Conservation (phyloP, 2,113 vertebrate genomes). For the Neogale vison region DNA sequence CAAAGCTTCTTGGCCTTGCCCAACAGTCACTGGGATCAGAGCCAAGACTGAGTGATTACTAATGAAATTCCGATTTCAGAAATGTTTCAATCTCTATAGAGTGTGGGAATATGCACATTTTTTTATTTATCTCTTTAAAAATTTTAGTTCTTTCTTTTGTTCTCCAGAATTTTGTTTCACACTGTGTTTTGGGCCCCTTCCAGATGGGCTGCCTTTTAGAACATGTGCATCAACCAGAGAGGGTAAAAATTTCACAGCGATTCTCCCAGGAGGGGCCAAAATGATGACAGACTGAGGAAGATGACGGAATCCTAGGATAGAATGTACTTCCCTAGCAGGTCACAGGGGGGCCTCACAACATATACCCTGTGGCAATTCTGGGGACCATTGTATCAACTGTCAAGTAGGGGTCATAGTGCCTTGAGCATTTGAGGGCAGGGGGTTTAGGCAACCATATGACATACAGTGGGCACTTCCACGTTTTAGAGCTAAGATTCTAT, state of each 20-base stretch:
- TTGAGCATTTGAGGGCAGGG: background rate
- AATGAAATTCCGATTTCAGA: background rate
- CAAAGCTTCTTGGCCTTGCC: background rate
- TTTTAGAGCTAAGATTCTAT: conserved; percentile 69
- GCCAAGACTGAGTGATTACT: background rate
- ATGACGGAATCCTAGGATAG: background rate
- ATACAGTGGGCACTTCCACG: background rate
- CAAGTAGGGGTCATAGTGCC: background rate
- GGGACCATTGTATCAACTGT: background rate
- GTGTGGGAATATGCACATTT: background rate
- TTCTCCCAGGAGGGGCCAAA: background rate
- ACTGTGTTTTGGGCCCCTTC: background rate
- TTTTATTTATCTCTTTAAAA: conserved; percentile 35
- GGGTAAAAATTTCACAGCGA: background rate
- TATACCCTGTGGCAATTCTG: background rate
- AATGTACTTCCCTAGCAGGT: background rate
- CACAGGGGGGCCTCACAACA: background rate
- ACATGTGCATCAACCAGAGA: background rate
- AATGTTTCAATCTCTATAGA: background rate
- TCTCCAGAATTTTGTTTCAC: background rate
- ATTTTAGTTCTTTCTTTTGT: conserved; percentile 2
- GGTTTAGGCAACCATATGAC: background rate
- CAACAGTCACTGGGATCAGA: background rate
- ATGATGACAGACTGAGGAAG: background rate
- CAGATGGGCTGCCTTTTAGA: background rate